Evolutionary conservation across 2,113 vertebrate genomes (phyloP), one percentile per base, ranked within the genome.

Genomic region (Corythornis vintsioides): DNA sequence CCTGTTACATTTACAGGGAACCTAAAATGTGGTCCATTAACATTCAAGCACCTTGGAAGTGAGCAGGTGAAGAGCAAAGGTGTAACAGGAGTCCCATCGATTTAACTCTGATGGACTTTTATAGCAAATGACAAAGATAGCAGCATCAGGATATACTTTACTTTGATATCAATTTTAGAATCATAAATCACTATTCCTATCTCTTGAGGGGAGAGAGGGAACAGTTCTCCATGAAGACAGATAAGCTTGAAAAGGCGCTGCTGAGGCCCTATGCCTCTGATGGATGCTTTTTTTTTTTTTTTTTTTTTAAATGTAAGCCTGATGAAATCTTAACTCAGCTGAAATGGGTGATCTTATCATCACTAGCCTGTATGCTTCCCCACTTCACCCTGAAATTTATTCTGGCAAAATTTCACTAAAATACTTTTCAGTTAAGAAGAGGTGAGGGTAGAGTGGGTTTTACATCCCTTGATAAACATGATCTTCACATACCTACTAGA

Each of bases 291-390:
- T 38, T 38, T 38, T 38, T 38, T 38, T 38, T 38, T 38, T 38
- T 33, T 33, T 38, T 38, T 38, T 38, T 38, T 38, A 38, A 85
- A 92, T 78, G 26, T 84, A 94, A 95, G 71, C 77, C 89, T 80
- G 88, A 72, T 93, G 70, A 94, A 95, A 96, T 90, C 83, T 91
- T 94, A 92, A 89, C 69, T 79, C 66, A 69, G 77, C 76, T 96
- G 82, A 95, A 92, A 95, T 90, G 75, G 96, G 48, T 88, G 86
- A 92, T 92, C 50, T 94, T 92, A 91, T 89, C 73, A 43, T 79
- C 63, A 57, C 55, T 65, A 91, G 89, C 80, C 74, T 93, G 2
- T 88, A 70, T 55, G 88, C 65, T 87, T 95, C 88, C 48, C 42
- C 65, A n/a, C 53, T 94, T 96, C 42, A 50, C 40, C 93, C 88